Evolutionary conservation across 1,140 invertebrate genomes (phyloP), one percentile per base, ranked within the genome.

Genomic region (Drosophila teissieri): DNA sequence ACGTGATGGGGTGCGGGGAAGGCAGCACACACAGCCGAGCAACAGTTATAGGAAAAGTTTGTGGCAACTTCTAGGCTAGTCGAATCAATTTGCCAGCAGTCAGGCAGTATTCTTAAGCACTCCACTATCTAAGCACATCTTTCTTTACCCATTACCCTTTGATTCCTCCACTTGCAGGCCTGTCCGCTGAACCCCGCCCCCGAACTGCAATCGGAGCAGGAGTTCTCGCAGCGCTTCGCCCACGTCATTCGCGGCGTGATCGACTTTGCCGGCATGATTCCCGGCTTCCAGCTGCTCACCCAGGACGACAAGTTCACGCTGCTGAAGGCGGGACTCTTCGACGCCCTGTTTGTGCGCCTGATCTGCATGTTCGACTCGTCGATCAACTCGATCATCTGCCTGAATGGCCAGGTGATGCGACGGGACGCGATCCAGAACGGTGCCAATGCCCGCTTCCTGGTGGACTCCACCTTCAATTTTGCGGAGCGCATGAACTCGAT

Each of bases 381-480:
- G 81, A 96, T 96, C 78, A 97, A 97, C 93, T 96, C 96, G 91
- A 97, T 98, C 95, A 96, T 98, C 74, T 98, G 97, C 92, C 94
- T 98, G 52, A 98, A 98, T 85, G 97, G 97, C 49, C 97, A 98
- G 93, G 95, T 98, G 74, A 95, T 98, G 90, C 96, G 97, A 82
- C 94, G 97, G 51, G 97, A 98, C 92, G 96, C 97, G 51, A 96
- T 98, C 69, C 96, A 97, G 93, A 96, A 96, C 91, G 96, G 95
- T 81, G 97, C 96, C 69, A 98, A 98, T 93, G 97, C 97, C 11
- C 94, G 97, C 77, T 99, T 98, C 92, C 95, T 99, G 31, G 96
- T 99, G 93, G 97, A 99, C 90, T 98, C 97, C 67, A 99, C 99
- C 93, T 98, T 99, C 92, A 98, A 99, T 88, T 98, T 99, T 93